Evolutionary conservation across 2,797 vertebrate species (phyloP), one percentile per base, ranked within the genome.

Genomic region (Myotis vivesi): DNA sequence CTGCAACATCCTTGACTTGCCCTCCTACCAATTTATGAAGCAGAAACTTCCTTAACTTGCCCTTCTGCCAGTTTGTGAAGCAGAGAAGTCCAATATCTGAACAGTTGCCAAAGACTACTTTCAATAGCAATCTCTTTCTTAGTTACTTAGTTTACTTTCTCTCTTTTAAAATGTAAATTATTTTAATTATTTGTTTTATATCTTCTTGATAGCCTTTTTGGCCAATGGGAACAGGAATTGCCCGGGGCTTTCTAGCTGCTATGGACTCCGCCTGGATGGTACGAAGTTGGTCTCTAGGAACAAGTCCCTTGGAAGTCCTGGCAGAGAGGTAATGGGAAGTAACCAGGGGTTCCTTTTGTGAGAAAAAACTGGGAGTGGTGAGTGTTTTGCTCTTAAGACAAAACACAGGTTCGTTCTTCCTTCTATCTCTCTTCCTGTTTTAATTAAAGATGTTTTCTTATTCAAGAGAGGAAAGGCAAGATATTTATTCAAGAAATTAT

Each of bases 241-340:
- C 99, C 30, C 99, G 99, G 88, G 99, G 99, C 76, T 99, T 99
- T 98, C 98, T 99, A 97, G 99, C 99, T 97, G 99, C 99, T 57
- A 99, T 99, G 98, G 99, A 99, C 97, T 99, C 99, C 0, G 99
- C 98, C 72, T 99, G 99, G 99, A 99, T 99, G 99, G 99, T 99
- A 97, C 99, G 98, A 95, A 99, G 99, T 95, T 99, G 99, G 99
- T 99, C 99, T 0, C 99, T 99, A 0, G 99, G 99, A 96, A 99
- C 98, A 46, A 98, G 98, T 30, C 98, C 99, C 59, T 97, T 99
- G 87, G 99, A 99, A 97, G 99, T 99, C 91, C 98, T 99, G 93
- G 99, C 99, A 44, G 99, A 99, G 97, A 99, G 99, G 99, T 99
- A 98, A 98, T 15, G 11, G 41, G 84, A 36, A 82, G 17, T 28